phyloP scores from a whole-genome alignment of 2,797 vertebrate species.

The Tauraco hartlaubi region DNA sequence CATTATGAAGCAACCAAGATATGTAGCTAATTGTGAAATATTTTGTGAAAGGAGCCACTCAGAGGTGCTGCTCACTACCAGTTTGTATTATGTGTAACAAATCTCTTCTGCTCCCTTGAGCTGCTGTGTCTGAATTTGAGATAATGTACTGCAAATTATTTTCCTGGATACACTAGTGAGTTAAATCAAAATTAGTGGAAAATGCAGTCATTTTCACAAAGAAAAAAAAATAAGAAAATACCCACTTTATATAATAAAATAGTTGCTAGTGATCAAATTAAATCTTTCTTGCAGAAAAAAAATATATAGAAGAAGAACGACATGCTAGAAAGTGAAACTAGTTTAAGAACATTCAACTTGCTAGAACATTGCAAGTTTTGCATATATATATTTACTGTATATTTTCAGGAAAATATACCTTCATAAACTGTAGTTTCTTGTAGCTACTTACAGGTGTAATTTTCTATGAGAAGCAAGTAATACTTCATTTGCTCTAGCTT shows the following conservation, averaged over 20 bases:
- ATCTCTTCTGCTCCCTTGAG: not conserved
- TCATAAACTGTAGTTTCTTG: not conserved
- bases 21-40: not conserved
- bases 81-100: not conserved
- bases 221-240: not conserved
- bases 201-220: not conserved
- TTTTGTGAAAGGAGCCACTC: not conserved
- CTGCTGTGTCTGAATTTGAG: not conserved
- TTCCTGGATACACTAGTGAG: not conserved
- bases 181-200: not conserved
- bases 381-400: not conserved
- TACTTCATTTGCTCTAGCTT: not conserved
- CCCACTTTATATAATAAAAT: not conserved
- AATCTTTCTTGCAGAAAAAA: not conserved
- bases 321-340: not conserved
- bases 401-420: not conserved
- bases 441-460: not conserved
- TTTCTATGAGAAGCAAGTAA: not conserved
- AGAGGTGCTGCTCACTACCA: not conserved
- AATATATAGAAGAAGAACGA: not conserved
- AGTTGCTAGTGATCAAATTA: not conserved
- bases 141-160: not conserved
- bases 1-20: not conserved
- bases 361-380: not conserved
- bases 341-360: not conserved